Evolutionary conservation across 1,140 invertebrate species (phyloP).

Genomic region (Streblospio benedicti): DNA sequence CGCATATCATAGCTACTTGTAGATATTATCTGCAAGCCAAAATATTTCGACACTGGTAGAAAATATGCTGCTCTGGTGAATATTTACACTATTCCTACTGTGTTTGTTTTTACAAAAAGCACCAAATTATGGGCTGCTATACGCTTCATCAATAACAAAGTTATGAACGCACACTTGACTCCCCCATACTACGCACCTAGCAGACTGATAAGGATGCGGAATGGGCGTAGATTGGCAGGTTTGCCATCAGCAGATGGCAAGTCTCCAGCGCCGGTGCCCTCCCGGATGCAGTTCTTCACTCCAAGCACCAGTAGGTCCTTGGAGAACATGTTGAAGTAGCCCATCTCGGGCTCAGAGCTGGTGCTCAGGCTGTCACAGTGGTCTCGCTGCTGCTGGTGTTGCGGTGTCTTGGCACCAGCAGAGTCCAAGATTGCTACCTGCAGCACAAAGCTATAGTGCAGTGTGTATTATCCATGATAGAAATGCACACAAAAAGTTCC

Average conservation of each 20-base stretch:
- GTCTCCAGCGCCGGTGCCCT: constrained; percentile 7
- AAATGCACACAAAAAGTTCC: too few relatives aligned
- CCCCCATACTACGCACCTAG: too few relatives aligned
- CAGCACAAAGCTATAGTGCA: constrained; percentile 22
- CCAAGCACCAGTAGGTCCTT: constrained; percentile 53
- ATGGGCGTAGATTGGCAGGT: constrained; percentile 63
- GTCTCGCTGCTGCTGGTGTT: constrained; percentile 5
- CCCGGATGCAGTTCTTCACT: constrained; percentile 46
- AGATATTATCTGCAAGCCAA: too few relatives aligned
- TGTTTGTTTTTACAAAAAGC: too few relatives aligned
- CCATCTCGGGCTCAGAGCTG: constrained; percentile 31
- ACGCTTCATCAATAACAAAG: too few relatives aligned
- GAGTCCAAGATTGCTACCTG: constrained; percentile 8
- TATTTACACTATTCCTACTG: too few relatives aligned
- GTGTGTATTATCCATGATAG: too few relatives aligned
- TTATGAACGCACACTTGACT: too few relatives aligned
- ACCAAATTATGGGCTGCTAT: too few relatives aligned
- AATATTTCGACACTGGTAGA: too few relatives aligned
- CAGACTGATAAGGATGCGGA: constrained; percentile 74
- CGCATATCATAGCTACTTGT: too few relatives aligned
- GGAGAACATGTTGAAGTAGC: constrained; percentile 68
- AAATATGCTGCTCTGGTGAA: too few relatives aligned
- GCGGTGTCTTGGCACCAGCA: not conserved
- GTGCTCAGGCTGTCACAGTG: constrained; percentile 26
- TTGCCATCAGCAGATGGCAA: not conserved